Base-by-base conservation (phyloP, 2,888 invertebrate genomes). In the Octonoba sinensis region DNA sequence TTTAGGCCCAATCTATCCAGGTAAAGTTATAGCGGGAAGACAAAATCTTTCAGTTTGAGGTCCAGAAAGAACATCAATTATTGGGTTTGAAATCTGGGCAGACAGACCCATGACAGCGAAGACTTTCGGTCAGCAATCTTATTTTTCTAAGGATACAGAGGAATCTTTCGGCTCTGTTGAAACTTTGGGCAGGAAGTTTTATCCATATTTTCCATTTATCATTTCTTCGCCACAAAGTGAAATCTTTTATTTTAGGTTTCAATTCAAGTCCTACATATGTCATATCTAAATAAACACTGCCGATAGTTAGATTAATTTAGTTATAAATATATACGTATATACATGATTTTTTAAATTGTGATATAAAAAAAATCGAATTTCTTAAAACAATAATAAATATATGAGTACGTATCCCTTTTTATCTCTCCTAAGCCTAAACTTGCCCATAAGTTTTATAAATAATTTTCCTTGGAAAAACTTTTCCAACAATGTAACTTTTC, bases 51-150 rank as follows among this genome's bases (percentile, higher is more conserved):
- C 70, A 46, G 47, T 69, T 62, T 62, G 59, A 12, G 65, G 71
- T 66, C 71, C 78, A 66, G 46, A 49, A 71, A 59, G 49, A 44
- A 78, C 78, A 78, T 78, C 78, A 78, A 78, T 78, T 78, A 78
- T 70, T 78, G 59, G 71, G 59, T 78, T 78, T 78, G 59, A 66
- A 78, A 77, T 71, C 71, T 70, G 71, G 51, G 44, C 64, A 78
- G 71, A 71, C 65, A 57, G 57, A 47, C 64, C 56, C 27, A 49
- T 78, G 78, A 78, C 78, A 78, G 59, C 70, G 16, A 44, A 78
- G 65, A 20, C 65, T 27, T 66, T 56, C 24, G 69, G 47, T 46
- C 54, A 62, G 62, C 60, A 60, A 51, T 70, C 64, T 70, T 77
- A 77, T 77, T 69, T 69, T 70, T 64, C 27, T 51, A 64, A 60